Conservation (phyloP, 2,888 invertebrate genomes). For the Phlogophora meticulosa region DNA sequence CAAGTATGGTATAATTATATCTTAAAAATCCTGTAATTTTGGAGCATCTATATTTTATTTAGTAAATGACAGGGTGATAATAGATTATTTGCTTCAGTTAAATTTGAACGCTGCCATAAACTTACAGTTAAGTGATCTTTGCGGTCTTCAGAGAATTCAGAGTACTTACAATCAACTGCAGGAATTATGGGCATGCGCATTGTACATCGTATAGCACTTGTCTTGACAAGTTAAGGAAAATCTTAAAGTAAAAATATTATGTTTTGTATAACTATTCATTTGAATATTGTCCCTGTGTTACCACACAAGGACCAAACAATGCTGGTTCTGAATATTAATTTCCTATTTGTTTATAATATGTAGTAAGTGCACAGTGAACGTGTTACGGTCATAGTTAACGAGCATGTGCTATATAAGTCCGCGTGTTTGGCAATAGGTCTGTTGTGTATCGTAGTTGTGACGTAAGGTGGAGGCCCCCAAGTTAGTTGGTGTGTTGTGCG, state of each 20-base stretch:
- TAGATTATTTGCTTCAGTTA: background rate
- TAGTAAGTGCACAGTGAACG: slow-evolving; percentile 16
- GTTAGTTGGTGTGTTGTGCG: slow-evolving; percentile 52
- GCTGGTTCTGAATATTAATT: slow-evolving; percentile 3
- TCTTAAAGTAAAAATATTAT: background rate
- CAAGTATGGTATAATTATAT: background rate
- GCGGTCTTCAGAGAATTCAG: background rate
- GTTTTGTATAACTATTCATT: background rate
- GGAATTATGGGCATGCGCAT: background rate
- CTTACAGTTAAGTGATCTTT: background rate
- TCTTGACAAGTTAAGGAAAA: background rate
- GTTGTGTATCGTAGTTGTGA: slow-evolving; percentile 50
- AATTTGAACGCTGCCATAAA: no score
- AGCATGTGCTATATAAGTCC: slow-evolving; percentile 34
- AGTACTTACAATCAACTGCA: no score
- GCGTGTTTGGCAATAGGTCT: slow-evolving; percentile 40
- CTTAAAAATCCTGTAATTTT: background rate
- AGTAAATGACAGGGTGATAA: background rate
- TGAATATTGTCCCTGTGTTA: slow-evolving; percentile 1
- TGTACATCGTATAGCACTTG: background rate
- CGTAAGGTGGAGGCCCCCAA: slow-evolving; percentile 52
- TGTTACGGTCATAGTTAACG: slow-evolving; percentile 26
- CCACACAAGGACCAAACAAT: background rate
- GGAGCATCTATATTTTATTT: background rate
- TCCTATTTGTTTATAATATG: slow-evolving; percentile 14